phyloP scores from a whole-genome alignment of 2,888 invertebrate species.

The Zygothrica quintamaculata region DNA sequence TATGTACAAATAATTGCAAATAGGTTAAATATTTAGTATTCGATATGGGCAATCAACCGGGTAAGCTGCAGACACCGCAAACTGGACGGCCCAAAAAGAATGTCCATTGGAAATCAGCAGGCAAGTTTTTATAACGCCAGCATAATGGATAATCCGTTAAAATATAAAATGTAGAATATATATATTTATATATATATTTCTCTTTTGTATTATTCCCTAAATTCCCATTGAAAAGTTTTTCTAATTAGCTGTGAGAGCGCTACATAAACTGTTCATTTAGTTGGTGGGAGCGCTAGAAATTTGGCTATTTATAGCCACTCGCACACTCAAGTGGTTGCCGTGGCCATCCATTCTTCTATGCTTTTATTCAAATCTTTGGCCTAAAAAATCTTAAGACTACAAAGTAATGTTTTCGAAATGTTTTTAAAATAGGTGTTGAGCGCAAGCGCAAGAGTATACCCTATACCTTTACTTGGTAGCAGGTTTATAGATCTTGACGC shows the following conservation, averaged over 20 bases:
- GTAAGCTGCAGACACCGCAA: slow-evolving; percentile 86
- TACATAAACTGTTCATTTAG: slow-evolving; percentile 53
- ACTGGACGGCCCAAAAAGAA: slow-evolving; percentile 88
- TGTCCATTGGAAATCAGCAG: slow-evolving; percentile 94
- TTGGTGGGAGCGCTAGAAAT: slow-evolving; percentile 82
- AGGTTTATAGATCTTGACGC: neutral
- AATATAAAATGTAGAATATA: slow-evolving; percentile 19
- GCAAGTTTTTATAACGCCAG: slow-evolving; percentile 85
- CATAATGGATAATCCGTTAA: slow-evolving; percentile 11
- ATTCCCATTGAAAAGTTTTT: slow-evolving; percentile 33
- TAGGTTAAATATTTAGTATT: slow-evolving; percentile 71
- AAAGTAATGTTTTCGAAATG: slow-evolving; percentile 69
- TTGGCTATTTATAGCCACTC: slow-evolving; percentile 81
- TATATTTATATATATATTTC: no score
- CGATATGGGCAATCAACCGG: slow-evolving; percentile 88
- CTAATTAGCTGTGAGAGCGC: slow-evolving; percentile 57
- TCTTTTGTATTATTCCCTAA: slow-evolving; percentile 42
- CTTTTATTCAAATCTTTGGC: slow-evolving; percentile 58
- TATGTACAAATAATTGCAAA: slow-evolving; percentile 69
- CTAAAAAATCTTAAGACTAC: slow-evolving; percentile 62
- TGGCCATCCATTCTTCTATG: slow-evolving; percentile 37
- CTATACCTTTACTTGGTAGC: neutral
- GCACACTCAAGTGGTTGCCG: slow-evolving; percentile 83
- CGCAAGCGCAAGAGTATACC: slow-evolving; percentile 30
- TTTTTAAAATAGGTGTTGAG: slow-evolving; percentile 13